Evolutionary conservation across 2,888 invertebrate species (phyloP).

Genomic region (Shargacucullia verbasci): DNA sequence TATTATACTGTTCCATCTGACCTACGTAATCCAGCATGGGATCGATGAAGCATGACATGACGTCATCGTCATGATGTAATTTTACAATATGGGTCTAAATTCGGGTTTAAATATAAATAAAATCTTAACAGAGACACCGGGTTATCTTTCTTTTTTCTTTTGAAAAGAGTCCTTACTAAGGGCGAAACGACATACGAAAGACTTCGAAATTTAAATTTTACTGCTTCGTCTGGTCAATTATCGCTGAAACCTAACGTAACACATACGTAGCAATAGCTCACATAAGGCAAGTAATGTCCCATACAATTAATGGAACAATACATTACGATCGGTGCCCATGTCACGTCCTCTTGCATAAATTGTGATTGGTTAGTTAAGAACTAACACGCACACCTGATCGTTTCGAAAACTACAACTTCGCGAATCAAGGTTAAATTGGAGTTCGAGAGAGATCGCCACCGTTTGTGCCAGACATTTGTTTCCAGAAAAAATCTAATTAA

Average conservation of each 20-base stretch:
- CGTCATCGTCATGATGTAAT: conserved; percentile 5
- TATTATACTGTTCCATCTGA: conserved; percentile 7
- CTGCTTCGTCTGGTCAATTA: conserved; percentile 12
- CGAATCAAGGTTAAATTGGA: conserved; percentile 58
- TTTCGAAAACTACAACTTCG: conserved; percentile 65
- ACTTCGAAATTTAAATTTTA: too few relatives aligned
- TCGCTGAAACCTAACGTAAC: conserved; percentile 20
- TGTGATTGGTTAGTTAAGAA: conserved; percentile 69
- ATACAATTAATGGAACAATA: conserved; percentile 71
- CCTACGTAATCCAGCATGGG: conserved; percentile 8
- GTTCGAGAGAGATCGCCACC: conserved; percentile 44
- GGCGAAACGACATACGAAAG: too few relatives aligned
- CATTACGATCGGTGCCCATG: conserved; percentile 60
- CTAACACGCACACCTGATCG: conserved; percentile 61
- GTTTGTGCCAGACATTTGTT: conserved; percentile 18
- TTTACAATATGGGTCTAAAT: too few relatives aligned
- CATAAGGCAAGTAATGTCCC: conserved; percentile 52
- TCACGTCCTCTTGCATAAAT: conserved; percentile 80
- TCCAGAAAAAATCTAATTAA: conserved; percentile 9
- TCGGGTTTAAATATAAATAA: too few relatives aligned
- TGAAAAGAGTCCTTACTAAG: too few relatives aligned
- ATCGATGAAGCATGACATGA: conserved; percentile 37
- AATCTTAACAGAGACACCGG: too few relatives aligned
- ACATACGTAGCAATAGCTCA: conserved; percentile 19
- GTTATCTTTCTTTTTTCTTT: too few relatives aligned